Evolutionary conservation across 2,888 invertebrate species (phyloP).

Genomic region (Cyclophora punctaria): DNA sequence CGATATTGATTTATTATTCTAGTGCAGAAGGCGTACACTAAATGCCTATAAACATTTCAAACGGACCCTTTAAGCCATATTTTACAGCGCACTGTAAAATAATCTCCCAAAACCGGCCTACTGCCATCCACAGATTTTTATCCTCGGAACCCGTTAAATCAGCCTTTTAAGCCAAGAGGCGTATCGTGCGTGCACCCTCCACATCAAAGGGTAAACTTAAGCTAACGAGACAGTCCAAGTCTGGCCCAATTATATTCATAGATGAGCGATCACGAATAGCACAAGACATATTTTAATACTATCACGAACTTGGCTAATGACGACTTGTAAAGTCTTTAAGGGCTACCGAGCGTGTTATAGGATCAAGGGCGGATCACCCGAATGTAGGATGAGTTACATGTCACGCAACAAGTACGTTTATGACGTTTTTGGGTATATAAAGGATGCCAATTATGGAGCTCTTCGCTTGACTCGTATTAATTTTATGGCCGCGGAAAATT

Average conservation of each 20-base stretch:
- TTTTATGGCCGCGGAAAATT: too few relatives aligned
- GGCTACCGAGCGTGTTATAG: conserved; percentile 12
- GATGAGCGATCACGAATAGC: conserved; percentile 46
- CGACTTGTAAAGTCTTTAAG: conserved; percentile 22
- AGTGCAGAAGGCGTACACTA: too few relatives aligned
- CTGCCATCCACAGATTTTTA: neutral
- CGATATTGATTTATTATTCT: too few relatives aligned
- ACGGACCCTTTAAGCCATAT: too few relatives aligned
- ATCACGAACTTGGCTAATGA: conserved; percentile 28
- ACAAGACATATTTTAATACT: conserved; percentile 24
- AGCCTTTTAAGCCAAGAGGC: conserved; percentile 2
- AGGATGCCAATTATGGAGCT: neutral
- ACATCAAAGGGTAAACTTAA: conserved; percentile 51
- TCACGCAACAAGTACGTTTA: conserved; percentile 19
- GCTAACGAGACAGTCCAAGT: conserved; percentile 42
- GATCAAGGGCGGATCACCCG: conserved; percentile 3
- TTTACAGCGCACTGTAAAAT: too few relatives aligned
- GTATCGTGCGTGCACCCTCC: conserved; percentile 13
- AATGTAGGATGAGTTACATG: conserved; percentile 2
- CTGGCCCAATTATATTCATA: conserved; percentile 62
- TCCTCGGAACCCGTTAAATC: neutral
- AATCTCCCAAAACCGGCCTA: too few relatives aligned
- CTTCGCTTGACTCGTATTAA: too few relatives aligned
- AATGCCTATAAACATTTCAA: too few relatives aligned
- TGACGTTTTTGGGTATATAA: conserved; percentile 4